Conservation (phyloP, 2,797 vertebrate genomes). For the Phataginus tetradactyla region DNA sequence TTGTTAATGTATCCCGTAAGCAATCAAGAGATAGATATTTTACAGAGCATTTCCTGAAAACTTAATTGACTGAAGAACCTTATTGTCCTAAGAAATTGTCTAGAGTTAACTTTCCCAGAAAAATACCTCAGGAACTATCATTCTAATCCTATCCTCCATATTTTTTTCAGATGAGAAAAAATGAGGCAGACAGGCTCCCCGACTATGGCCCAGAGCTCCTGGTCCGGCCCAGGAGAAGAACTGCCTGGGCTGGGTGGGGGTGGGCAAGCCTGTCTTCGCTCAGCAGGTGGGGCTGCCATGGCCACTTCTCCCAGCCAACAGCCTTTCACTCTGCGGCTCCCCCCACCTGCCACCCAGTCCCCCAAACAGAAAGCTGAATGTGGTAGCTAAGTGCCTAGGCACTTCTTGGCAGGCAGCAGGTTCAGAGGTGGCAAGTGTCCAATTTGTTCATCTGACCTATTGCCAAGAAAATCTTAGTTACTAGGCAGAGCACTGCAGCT, state of each 20-base stretch:
- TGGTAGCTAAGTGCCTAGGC: not conserved
- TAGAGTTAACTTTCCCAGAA: not conserved
- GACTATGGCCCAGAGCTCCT: not conserved
- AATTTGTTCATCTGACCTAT: constrained; percentile 30
- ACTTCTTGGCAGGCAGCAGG: not conserved
- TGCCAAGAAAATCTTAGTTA: constrained; percentile 58
- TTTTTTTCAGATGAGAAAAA: not conserved
- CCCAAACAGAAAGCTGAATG: not conserved
- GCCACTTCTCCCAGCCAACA: not conserved
- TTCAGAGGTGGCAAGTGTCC: not conserved
- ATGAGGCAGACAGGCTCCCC: too few species aligned
- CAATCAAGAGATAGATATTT: not conserved
- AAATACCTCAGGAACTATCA: not conserved
- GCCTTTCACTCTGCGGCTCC: not conserved
- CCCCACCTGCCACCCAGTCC: rapidly evolving
- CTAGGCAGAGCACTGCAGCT: not conserved
- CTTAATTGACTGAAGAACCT: not conserved
- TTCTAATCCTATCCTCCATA: not conserved
- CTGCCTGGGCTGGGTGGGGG: not conserved
- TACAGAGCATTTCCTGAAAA: not conserved
- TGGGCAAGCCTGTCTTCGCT: not conserved
- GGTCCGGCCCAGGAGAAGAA: not conserved
- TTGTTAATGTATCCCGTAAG: rapidly evolving
- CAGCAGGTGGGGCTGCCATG: not conserved
- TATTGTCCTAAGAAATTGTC: not conserved